Evolutionary conservation across 2,797 vertebrate species (phyloP).

Genomic region (Halcyon badia): DNA sequence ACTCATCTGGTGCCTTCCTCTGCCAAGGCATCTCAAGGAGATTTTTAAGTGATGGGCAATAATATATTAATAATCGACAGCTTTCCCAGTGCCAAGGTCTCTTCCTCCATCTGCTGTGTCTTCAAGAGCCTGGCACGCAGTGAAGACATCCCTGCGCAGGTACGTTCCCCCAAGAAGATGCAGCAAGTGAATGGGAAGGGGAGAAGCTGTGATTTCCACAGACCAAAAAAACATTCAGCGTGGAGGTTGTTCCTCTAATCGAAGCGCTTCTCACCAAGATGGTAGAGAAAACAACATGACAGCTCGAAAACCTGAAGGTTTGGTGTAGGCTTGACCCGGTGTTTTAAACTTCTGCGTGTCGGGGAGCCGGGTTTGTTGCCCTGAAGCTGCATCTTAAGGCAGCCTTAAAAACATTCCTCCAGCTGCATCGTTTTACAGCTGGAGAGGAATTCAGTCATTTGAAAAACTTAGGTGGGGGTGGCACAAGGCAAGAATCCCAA

Average conservation of each 20-base stretch:
- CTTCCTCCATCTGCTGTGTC: background rate
- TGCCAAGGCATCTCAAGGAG: conserved; percentile 11
- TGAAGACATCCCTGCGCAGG: background rate
- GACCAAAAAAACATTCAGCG: background rate
- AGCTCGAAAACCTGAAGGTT: background rate
- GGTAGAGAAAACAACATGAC: background rate
- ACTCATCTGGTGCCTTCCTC: background rate
- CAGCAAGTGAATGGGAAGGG: background rate
- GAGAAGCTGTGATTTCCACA: background rate
- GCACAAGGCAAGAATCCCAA: no score
- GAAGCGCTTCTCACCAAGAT: background rate
- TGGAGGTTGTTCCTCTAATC: background rate
- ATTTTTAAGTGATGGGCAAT: background rate
- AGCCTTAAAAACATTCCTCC: background rate
- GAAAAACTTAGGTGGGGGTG: background rate
- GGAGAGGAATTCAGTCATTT: background rate
- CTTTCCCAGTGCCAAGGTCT: background rate
- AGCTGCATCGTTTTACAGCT: accelerated
- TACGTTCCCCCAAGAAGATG: background rate
- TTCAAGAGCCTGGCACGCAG: background rate
- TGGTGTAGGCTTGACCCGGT: background rate
- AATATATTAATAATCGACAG: background rate
- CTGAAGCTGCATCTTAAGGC: background rate
- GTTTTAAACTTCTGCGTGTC: background rate
- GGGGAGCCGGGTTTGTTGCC: background rate